These are phyloP conservation scores for Oithona nana DNA, from an alignment of 2,888 invertebrate species.

Conservation along the genomic window DNA sequence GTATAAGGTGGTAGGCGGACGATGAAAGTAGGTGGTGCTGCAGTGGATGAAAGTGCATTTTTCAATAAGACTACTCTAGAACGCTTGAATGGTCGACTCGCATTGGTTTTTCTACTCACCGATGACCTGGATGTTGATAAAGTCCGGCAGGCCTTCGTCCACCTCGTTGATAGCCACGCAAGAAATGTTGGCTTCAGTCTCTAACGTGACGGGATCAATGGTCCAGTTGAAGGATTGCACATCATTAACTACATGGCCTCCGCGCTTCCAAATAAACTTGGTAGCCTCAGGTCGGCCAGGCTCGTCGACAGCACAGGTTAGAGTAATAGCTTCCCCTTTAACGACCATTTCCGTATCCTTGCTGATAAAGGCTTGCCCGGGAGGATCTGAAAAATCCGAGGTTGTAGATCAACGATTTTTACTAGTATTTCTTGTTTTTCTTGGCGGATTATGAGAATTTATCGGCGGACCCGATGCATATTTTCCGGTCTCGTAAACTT, in stretches of 20 bases:
- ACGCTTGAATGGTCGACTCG: too few species aligned
- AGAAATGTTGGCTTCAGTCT: constrained; percentile 70
- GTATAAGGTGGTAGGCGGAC: constrained; percentile 60
- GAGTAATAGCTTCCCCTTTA: constrained; percentile 59
- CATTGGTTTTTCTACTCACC: constrained; percentile 32
- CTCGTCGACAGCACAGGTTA: constrained; percentile 63
- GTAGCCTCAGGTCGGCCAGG: constrained; percentile 48
- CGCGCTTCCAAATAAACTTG: constrained; percentile 34
- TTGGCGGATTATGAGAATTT: too few species aligned
- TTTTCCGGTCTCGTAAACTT: not conserved
- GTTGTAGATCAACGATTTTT: too few species aligned
- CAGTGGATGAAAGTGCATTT: too few species aligned
- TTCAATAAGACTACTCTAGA: too few species aligned
- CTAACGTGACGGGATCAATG: constrained; percentile 60
- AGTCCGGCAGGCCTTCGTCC: constrained; percentile 39
- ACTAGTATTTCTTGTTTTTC: too few species aligned
- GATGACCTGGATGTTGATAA: constrained; percentile 47
- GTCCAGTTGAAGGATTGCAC: constrained; percentile 55
- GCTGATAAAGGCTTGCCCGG: constrained; percentile 55
- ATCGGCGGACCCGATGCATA: too few species aligned
- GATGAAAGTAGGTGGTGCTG: constrained; percentile 73
- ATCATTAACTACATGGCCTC: constrained; percentile 50
- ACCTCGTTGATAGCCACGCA: constrained; percentile 33
- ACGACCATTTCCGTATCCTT: constrained; percentile 55
- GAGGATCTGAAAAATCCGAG: constrained; percentile 59